A percentile compares a stretch with the other conserved stretches of the same genome.
Conservation (phyloP, 2,797 vertebrate genomes). For the Phrynocephalus guinanensis region DNA sequence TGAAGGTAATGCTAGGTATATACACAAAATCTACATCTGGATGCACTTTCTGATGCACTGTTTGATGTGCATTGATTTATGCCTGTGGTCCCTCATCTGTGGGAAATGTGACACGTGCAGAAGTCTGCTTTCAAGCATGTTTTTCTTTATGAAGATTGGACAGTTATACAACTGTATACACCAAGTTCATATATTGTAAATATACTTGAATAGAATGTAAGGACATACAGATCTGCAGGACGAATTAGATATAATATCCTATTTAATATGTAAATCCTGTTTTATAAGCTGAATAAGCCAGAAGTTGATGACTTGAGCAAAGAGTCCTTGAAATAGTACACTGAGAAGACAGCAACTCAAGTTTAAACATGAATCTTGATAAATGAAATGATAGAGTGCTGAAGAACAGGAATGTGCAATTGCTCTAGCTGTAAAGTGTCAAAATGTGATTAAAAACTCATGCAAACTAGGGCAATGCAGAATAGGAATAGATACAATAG, state of each 20-base stretch:
- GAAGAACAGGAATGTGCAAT: slow-evolving; percentile 70
- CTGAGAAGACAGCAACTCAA: slow-evolving; percentile 65
- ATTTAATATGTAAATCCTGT: slow-evolving; percentile 6
- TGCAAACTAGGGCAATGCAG: accelerated
- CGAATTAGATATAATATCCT: neutral
- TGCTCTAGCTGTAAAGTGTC: slow-evolving; percentile 43
- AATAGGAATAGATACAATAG: neutral
- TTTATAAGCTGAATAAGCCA: neutral
- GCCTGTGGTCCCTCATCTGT: neutral
- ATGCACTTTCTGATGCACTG: neutral
- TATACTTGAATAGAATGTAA: neutral
- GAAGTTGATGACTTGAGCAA: slow-evolving; percentile 30
- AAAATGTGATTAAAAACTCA: slow-evolving; percentile 41
- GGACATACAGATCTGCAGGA: neutral
- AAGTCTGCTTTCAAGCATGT: neutral
- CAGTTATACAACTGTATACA: neutral
- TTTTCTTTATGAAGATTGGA: neutral
- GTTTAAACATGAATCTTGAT: slow-evolving; percentile 80
- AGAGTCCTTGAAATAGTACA: neutral
- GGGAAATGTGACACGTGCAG: neutral
- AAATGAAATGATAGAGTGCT: slow-evolving; percentile 70
- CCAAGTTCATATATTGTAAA: neutral
- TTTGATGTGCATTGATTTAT: neutral
- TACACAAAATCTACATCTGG: neutral
- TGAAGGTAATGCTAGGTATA: neutral